A percentile compares a stretch with the other conserved stretches of the same genome.
These are phyloP conservation scores for Thymelicus lineola DNA, from an alignment of 2,888 invertebrate genomes.

Conservation along the genomic window DNA sequence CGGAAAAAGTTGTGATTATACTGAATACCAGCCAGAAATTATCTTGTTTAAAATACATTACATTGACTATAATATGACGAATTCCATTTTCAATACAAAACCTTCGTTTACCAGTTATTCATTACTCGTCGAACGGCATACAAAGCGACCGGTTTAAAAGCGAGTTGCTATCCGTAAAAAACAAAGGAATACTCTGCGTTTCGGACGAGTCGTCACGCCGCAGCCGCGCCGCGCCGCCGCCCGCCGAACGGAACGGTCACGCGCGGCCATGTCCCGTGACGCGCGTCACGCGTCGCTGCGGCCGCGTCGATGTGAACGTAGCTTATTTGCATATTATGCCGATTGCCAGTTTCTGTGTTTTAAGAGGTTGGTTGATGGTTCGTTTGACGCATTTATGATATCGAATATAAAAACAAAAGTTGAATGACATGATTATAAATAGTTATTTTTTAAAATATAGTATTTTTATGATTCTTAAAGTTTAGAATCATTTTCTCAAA, in stretches of 20 bases:
- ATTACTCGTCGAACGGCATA: constrained; percentile 10
- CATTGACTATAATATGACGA: background rate
- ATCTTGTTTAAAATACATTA: background rate
- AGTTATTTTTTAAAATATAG: too few relatives aligned
- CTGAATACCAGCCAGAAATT: too few relatives aligned
- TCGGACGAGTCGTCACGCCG: constrained; percentile 72
- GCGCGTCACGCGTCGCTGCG: constrained; percentile 61
- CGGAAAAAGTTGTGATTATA: too few relatives aligned
- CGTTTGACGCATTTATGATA: background rate
- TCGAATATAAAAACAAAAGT: background rate
- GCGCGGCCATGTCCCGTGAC: constrained; percentile 68
- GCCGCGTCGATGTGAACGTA: constrained; percentile 67
- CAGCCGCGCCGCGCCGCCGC: constrained; percentile 58
- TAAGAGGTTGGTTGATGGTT: too few relatives aligned
- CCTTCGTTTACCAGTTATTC: background rate
- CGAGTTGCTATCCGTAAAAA: constrained; percentile 71
- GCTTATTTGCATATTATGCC: constrained; percentile 67
- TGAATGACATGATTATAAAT: too few relatives aligned
- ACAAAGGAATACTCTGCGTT: constrained; percentile 58
- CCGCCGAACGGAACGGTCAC: constrained; percentile 79
- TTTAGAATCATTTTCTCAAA: too few relatives aligned
- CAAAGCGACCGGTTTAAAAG: constrained; percentile 71
- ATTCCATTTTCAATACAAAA: background rate
- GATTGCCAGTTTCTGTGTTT: constrained; percentile 12
- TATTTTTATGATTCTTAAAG: too few relatives aligned